Conservation (phyloP, 2,113 vertebrate species). For the Otus sunia region DNA sequence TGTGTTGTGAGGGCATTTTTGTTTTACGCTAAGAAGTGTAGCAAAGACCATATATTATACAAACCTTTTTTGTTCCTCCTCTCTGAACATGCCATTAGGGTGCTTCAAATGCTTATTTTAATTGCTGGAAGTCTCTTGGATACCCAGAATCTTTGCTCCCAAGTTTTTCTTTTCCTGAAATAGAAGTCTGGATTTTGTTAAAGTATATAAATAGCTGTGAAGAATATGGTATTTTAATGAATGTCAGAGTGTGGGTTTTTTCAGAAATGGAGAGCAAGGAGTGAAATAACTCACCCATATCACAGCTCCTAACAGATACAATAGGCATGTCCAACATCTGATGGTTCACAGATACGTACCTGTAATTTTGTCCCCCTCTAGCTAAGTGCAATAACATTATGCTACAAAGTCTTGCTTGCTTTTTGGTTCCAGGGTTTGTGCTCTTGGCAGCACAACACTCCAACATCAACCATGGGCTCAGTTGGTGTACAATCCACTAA, state of each 20-base stretch:
- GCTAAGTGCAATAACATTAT: not conserved
- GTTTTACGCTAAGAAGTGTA: not conserved
- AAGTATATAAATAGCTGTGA: not conserved
- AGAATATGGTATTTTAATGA: not conserved
- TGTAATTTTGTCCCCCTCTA: not conserved
- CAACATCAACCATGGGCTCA: fast-evolving
- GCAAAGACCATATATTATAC: not conserved
- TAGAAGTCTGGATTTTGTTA: not conserved
- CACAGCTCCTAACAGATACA: not conserved
- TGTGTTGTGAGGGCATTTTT: not conserved
- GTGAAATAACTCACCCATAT: not conserved
- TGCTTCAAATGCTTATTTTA: not conserved
- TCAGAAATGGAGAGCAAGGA: not conserved
- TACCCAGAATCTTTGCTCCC: not conserved
- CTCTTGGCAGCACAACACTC: not conserved
- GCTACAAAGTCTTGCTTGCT: not conserved
- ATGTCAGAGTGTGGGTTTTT: not conserved
- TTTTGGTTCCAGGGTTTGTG: not conserved
- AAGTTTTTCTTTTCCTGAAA: not conserved
- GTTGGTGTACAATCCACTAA: not conserved
- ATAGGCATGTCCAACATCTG: not conserved
- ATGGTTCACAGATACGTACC: not conserved
- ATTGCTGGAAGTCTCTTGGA: not conserved
- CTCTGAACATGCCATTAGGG: not conserved
- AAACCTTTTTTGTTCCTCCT: not conserved